These are phyloP conservation scores for Aphelenchoides fujianensis DNA, from an alignment of 1,140 invertebrate species.

Conservation along the genomic window DNA sequence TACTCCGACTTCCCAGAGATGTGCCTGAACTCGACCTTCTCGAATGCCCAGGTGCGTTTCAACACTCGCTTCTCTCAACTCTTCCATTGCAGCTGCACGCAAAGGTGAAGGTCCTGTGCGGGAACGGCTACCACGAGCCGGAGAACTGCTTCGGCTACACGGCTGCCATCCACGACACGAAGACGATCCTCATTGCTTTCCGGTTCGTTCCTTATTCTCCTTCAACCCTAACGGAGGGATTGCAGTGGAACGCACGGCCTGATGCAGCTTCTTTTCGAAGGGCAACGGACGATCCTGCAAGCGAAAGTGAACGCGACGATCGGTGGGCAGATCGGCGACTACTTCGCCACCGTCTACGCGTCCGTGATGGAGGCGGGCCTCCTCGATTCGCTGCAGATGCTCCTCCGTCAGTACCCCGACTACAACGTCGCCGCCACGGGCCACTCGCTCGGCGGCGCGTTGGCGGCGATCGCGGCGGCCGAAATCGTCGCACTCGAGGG, in stretches of 20 bases:
- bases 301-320: slow-evolving; percentile 25
- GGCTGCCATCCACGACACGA: slow-evolving; percentile 27
- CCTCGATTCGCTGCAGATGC: slow-evolving; percentile 36
- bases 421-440: slow-evolving; percentile 51
- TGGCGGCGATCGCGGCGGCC: slow-evolving; percentile 45
- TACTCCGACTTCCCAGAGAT: slow-evolving; percentile 38
- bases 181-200: slow-evolving; percentile 41
- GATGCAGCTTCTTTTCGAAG: slow-evolving; percentile 40
- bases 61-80: no score
- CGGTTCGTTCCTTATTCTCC: slow-evolving; percentile 19
- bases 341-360: slow-evolving; percentile 45
- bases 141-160: slow-evolving; percentile 47
- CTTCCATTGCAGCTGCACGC: slow-evolving; percentile 19
- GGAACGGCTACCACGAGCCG: slow-evolving; percentile 16
- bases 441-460: slow-evolving; percentile 46
- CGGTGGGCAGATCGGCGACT: slow-evolving; percentile 46
- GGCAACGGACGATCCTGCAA: slow-evolving; percentile 22
- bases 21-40: slow-evolving; percentile 19
- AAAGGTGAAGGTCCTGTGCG: slow-evolving; percentile 34
- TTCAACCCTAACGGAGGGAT: neutral
- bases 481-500: slow-evolving; percentile 26
- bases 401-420: slow-evolving; percentile 31
- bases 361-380: slow-evolving; percentile 40
- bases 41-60: no score
- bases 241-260: slow-evolving; percentile 45